phyloP scores from a whole-genome alignment of 2,113 vertebrate species.

The Perca flavescens region DNA sequence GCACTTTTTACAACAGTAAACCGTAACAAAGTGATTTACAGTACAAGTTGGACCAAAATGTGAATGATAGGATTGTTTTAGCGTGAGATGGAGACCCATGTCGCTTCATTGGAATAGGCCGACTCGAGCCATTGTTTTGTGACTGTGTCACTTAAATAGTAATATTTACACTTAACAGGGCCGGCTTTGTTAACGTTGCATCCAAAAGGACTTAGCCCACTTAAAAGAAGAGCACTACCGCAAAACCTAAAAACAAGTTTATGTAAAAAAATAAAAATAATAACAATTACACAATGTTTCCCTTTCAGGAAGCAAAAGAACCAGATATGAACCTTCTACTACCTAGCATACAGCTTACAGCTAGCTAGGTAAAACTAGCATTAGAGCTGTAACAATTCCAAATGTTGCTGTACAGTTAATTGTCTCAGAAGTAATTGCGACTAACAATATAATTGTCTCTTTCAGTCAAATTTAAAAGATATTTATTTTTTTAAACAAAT shows the following conservation, averaged over 20 bases:
- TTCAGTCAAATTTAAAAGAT: too few relatives aligned
- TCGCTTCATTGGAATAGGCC: not conserved
- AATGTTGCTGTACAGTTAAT: too few relatives aligned
- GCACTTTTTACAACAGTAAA: not conserved
- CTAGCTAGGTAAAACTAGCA: too few relatives aligned
- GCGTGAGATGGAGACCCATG: not conserved
- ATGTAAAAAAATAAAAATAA: not conserved
- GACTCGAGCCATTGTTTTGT: not conserved
- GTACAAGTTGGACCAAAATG: not conserved
- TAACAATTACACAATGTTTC: not conserved
- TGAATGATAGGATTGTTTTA: not conserved
- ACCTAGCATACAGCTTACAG: not conserved
- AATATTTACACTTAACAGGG: not conserved
- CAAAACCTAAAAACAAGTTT: not conserved
- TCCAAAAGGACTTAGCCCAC: not conserved
- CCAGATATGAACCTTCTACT: not conserved
- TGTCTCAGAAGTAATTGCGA: too few relatives aligned
- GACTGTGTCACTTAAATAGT: not conserved
- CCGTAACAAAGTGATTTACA: not conserved
- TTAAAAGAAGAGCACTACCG: not conserved
- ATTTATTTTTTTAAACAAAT: too few relatives aligned
- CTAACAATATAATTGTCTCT: too few relatives aligned
- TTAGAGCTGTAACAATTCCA: too few relatives aligned
- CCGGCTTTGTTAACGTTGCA: not conserved
- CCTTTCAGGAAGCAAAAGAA: constrained; percentile 4